Evolutionary conservation across 2,797 vertebrate species (phyloP).

Genomic region (Falco naumanni): DNA sequence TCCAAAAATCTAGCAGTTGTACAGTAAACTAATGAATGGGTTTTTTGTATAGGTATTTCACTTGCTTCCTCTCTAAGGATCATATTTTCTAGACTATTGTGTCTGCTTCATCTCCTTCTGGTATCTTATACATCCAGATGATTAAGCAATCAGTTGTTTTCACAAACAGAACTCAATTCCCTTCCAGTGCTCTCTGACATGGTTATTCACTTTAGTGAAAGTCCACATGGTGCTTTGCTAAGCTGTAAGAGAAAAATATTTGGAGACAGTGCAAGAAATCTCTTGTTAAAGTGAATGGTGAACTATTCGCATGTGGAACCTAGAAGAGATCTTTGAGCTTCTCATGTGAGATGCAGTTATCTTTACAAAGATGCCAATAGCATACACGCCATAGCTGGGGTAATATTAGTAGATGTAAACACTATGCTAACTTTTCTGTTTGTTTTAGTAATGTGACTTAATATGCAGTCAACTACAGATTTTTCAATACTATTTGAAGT

Average conservation of each 20-base stretch:
- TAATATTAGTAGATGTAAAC: not conserved
- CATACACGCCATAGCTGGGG: not conserved
- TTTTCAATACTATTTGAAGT: not conserved
- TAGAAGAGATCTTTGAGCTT: not conserved
- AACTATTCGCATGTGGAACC: not conserved
- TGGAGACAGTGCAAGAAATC: not conserved
- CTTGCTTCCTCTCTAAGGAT: not conserved
- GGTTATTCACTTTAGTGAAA: not conserved
- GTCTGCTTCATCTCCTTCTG: not conserved
- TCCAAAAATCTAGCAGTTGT: not conserved
- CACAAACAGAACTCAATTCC: not conserved
- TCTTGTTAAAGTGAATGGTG: not conserved
- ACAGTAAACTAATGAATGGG: rapidly evolving
- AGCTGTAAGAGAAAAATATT: not conserved
- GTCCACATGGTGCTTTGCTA: not conserved
- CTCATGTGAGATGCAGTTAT: not conserved
- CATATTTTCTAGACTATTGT: not conserved
- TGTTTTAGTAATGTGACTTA: not conserved
- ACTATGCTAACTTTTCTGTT: not conserved
- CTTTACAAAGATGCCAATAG: not conserved
- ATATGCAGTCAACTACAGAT: not conserved
- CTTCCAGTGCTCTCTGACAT: not conserved
- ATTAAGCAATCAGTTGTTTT: not conserved
- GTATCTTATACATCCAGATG: not conserved
- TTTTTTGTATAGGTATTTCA: not conserved